A percentile compares a stretch with the other conserved stretches of the same genome.
Conservation (phyloP, 1,140 invertebrate genomes). For the Brachionus rotundiformis region DNA sequence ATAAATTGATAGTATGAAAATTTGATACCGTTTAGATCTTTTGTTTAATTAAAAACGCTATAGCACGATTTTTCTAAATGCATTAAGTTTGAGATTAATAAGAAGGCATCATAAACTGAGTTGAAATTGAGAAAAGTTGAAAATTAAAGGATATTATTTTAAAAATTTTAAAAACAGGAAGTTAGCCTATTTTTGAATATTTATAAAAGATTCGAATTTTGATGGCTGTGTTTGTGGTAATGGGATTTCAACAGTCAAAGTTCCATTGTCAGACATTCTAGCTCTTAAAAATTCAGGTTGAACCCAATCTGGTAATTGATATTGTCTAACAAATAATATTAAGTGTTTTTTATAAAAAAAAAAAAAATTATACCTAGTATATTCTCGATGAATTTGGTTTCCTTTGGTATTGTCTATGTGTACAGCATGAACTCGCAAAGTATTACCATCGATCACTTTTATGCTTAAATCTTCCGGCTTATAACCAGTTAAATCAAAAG, state of each 20-base stretch:
- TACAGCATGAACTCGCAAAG: constrained; percentile 28
- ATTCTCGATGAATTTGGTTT: constrained; percentile 49
- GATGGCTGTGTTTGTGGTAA: constrained; percentile 27
- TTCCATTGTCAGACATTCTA: constrained; percentile 51
- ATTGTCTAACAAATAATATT: neutral
- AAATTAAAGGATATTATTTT: neutral
- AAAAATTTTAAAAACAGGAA: neutral
- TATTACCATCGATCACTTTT: constrained; percentile 48
- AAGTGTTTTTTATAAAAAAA: neutral
- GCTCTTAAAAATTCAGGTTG: constrained; percentile 38
- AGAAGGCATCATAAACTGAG: neutral
- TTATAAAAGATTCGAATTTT: constrained; percentile 7
- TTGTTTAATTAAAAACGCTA: neutral
- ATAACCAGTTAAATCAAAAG: constrained; percentile 51
- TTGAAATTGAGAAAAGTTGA: neutral
- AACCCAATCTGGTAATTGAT: constrained; percentile 46
- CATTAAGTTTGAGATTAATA: neutral
- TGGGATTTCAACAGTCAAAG: constrained; percentile 52
- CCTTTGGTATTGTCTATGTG: constrained; percentile 20
- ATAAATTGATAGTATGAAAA: neutral
- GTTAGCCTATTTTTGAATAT: constrained; percentile 11
- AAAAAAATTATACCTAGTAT: constrained; percentile 25
- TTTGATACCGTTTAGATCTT: neutral
- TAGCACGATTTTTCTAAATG: neutral
- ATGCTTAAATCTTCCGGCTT: constrained; percentile 52